phyloP scores from a whole-genome alignment of 1,140 invertebrate species.

The Trichomalopsis sarcophagae region DNA sequence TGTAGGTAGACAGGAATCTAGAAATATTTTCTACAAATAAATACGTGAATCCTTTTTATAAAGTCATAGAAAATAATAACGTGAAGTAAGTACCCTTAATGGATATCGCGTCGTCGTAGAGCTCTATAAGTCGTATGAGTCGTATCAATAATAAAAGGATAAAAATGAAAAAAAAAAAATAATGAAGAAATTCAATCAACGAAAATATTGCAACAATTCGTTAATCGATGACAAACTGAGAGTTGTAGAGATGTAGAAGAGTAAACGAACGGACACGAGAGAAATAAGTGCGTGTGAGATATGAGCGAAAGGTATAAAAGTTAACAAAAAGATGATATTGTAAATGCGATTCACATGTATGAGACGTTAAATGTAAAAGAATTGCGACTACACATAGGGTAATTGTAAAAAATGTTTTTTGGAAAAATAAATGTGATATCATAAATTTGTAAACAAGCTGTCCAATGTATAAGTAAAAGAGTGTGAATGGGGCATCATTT shows the following conservation, averaged over 20 bases:
- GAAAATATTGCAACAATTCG: slow-evolving; percentile 44
- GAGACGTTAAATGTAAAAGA: slow-evolving; percentile 51
- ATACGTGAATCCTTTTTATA: slow-evolving; percentile 63
- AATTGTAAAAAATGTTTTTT: slow-evolving; percentile 64
- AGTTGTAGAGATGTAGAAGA: slow-evolving; percentile 38
- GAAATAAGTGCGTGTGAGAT: slow-evolving; percentile 39
- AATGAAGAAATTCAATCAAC: slow-evolving; percentile 36
- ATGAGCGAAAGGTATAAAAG: slow-evolving; percentile 46
- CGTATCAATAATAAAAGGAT: slow-evolving; percentile 43
- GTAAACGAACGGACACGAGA: slow-evolving; percentile 40
- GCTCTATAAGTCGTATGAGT: slow-evolving; percentile 36
- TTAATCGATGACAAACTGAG: slow-evolving; percentile 39
- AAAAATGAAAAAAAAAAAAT: slow-evolving; percentile 21
- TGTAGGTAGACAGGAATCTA: slow-evolving; percentile 62
- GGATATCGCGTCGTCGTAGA: slow-evolving; percentile 44
- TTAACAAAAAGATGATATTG: slow-evolving; percentile 57
- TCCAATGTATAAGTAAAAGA: slow-evolving; percentile 51
- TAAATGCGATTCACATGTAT: slow-evolving; percentile 58
- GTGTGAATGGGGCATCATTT: slow-evolving; percentile 43
- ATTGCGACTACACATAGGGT: slow-evolving; percentile 57
- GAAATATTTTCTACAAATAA: slow-evolving; percentile 67
- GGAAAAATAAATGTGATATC: slow-evolving; percentile 67
- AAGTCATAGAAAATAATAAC: slow-evolving; percentile 51
- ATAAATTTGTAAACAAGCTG: slow-evolving; percentile 64
- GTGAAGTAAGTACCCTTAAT: slow-evolving; percentile 53